phyloP scores from a whole-genome alignment of 2,113 vertebrate species.

The Sterna hirundo region DNA sequence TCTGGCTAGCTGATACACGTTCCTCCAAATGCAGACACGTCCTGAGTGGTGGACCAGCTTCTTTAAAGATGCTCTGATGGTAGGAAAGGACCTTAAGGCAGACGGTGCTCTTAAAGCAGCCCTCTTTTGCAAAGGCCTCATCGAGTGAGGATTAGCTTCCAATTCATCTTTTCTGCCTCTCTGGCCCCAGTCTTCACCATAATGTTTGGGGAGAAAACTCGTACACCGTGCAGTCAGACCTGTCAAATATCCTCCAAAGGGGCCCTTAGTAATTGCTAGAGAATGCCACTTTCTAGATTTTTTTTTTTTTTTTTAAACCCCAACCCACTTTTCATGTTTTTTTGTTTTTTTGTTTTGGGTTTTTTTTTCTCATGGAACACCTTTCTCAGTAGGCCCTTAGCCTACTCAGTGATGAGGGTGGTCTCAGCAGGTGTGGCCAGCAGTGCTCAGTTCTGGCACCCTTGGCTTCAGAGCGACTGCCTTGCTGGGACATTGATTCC shows the following conservation, averaged over 20 bases:
- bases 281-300: background rate
- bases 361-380: background rate
- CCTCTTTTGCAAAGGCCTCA: background rate
- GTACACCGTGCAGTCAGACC: background rate
- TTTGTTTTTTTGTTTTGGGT: no score
- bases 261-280: background rate
- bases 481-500: background rate
- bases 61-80: background rate
- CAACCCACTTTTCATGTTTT: background rate
- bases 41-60: background rate
- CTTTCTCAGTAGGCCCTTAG: background rate
- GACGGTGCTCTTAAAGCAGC: background rate
- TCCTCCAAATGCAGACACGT: background rate
- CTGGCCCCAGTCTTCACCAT: background rate
- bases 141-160: background rate
- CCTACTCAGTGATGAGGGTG: background rate
- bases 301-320: background rate
- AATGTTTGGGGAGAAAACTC: background rate
- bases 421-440: background rate
- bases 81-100: background rate
- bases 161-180: background rate
- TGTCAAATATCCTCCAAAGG: background rate
- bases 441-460: background rate
- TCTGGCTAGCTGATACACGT: background rate
- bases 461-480: background rate